Percentiles rank a stretch among this genome's conserved stretches.
These are phyloP conservation scores for Heliornis fulica DNA, from an alignment of 2,113 vertebrate genomes.

Conservation along the genomic window DNA sequence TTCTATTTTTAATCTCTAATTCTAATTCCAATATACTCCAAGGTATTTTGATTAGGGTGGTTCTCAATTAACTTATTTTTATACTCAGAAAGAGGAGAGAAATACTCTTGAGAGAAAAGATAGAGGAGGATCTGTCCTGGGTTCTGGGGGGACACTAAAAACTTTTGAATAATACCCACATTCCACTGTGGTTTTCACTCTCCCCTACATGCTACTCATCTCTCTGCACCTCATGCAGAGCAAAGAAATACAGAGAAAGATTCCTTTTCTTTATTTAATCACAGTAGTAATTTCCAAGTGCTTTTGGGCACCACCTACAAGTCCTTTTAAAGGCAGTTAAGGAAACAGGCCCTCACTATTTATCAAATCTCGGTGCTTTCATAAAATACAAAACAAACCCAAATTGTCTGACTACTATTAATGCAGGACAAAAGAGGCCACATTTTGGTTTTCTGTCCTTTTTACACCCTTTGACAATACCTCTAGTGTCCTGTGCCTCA, in stretches of 20 bases:
- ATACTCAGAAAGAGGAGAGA: not conserved
- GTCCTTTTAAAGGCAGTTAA: not conserved
- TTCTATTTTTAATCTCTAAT: too few relatives aligned
- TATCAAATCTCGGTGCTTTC: not conserved
- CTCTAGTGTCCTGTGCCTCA: not conserved
- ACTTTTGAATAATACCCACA: not conserved
- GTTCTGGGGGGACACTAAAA: not conserved
- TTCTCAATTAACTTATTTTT: not conserved
- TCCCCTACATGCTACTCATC: not conserved
- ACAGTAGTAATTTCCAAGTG: not conserved
- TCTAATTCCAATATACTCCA: not conserved
- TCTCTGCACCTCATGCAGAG: not conserved
- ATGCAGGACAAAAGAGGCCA: not conserved
- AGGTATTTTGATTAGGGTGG: not conserved
- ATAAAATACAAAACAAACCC: not conserved
- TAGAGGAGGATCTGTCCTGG: not conserved
- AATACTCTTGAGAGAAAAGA: not conserved
- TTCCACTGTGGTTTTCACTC: not conserved
- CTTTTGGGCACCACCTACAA: not conserved
- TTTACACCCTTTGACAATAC: not conserved
- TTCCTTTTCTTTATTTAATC: not conserved
- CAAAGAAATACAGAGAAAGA: not conserved
- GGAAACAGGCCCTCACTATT: not conserved
- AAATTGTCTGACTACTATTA: not conserved
- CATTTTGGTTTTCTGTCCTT: not conserved